Evolutionary conservation across 2,888 invertebrate genomes (phyloP), one percentile per base, ranked within the genome.

Genomic region (Neria commutata): DNA sequence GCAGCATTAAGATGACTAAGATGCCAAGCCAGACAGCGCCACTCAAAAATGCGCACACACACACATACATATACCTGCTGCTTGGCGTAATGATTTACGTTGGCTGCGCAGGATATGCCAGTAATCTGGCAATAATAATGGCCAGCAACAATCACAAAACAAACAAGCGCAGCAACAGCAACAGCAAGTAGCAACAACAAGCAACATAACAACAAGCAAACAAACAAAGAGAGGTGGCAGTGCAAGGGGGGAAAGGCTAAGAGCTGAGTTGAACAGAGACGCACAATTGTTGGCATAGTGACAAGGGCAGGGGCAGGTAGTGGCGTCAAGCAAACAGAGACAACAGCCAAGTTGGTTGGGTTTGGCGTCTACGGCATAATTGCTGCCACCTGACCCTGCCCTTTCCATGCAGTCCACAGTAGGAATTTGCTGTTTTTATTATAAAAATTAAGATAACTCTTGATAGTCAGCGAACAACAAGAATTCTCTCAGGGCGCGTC

Each of bases 401-500:
- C n/a, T n/a, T n/a, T n/a, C n/a, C n/a, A n/a, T n/a, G n/a, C n/a
- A 29, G 45, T 54, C 54, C 45, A 54, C 23, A 33, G 21, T 11
- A n/a, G n/a, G n/a, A n/a, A 46, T 21, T 33, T 46, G 14, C 25
- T n/a, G n/a, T n/a, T 54, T 54, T 54, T 54, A 54, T 54, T 54
- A 54, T 54, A 46, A 54, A 54, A 54, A 54, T 54, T 45, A 54
- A 54, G 54, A 54, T 33, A 46, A 54, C 54, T 54, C 54, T 54
- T 54, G 54, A 54, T 54, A 46, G 54, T 54, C 54, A 46, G 45
- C 54, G 46, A 37, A 29, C 46, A 21, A 45, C 46, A 54, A 14
- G 45, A 29, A 17, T 47, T 23, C 10, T 21, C 17, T 24, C n/a
- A n/a, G n/a, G n/a, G n/a, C n/a, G n/a, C n/a, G n/a, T n/a, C n/a